These are phyloP conservation scores for Drosophila nasuta DNA, from an alignment of 1,140 invertebrate genomes.

Conservation along the genomic window DNA sequence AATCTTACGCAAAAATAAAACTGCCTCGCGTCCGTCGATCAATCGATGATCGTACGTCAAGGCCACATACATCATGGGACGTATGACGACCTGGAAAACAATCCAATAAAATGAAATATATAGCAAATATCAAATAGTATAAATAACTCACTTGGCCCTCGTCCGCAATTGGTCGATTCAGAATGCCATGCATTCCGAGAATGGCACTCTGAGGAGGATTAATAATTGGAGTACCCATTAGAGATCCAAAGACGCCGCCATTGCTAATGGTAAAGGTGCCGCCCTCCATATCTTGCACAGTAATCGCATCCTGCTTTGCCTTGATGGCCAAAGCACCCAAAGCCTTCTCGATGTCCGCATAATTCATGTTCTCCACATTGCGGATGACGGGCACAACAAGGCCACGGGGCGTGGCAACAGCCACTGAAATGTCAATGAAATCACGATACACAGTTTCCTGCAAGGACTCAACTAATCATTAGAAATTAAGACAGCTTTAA, in stretches of 20 bases:
- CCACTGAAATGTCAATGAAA: slow-evolving; percentile 99
- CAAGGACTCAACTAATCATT: not conserved
- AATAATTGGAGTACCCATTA: slow-evolving; percentile 99
- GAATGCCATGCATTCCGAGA: slow-evolving; percentile 99
- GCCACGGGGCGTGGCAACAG: slow-evolving; percentile 99
- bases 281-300: slow-evolving; percentile 99
- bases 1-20: slow-evolving; percentile 98
- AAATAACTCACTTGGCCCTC: slow-evolving; percentile 93
- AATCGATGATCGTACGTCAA: slow-evolving; percentile 99
- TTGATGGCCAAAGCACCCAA: slow-evolving; percentile 96
- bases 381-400: slow-evolving; percentile 99
- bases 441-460: slow-evolving; percentile 98
- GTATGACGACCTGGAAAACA: slow-evolving; percentile 92
- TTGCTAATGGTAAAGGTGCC: slow-evolving; percentile 99
- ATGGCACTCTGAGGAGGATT: slow-evolving; percentile 99
- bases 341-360: slow-evolving; percentile 97
- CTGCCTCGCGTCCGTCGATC: slow-evolving; percentile 99
- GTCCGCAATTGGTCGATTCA: slow-evolving; percentile 96
- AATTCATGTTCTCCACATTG: slow-evolving; percentile 98
- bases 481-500: too few species aligned
- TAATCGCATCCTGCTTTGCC: slow-evolving; percentile 93
- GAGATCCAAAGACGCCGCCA: slow-evolving; percentile 99
- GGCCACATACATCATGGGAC: slow-evolving; percentile 99
- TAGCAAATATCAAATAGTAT: not conserved
- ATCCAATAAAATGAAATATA: not conserved